Evolutionary conservation across 2,797 vertebrate species (phyloP).

Genomic region (Fistularia commersonii): DNA sequence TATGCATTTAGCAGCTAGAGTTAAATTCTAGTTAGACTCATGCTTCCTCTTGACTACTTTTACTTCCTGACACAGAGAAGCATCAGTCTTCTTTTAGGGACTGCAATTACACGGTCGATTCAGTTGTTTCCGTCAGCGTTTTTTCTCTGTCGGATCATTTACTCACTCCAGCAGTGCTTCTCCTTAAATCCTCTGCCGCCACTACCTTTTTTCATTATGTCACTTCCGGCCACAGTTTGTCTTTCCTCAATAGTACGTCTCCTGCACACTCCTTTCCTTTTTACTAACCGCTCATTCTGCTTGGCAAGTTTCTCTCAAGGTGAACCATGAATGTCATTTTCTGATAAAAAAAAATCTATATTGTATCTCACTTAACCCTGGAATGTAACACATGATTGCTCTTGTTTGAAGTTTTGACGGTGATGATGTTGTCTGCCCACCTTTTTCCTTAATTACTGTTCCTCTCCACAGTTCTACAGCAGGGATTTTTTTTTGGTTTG

Average conservation of each 20-base stretch:
- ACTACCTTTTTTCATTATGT: background rate
- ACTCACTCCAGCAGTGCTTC: background rate
- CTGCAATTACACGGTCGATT: too few species aligned
- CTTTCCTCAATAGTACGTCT: conserved; percentile 10
- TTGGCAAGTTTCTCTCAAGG: conserved; percentile 14
- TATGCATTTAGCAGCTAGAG: too few species aligned
- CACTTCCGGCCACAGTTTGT: conserved; percentile 6
- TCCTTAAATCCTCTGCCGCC: background rate
- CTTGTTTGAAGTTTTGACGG: too few species aligned
- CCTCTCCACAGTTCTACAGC: background rate
- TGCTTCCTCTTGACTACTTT: too few species aligned
- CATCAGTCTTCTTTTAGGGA: too few species aligned
- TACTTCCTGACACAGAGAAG: too few species aligned
- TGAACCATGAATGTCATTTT: conserved; percentile 4
- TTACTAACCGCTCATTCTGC: conserved; percentile 48
- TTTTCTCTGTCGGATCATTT: background rate
- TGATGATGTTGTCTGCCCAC: too few species aligned
- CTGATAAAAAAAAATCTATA: background rate
- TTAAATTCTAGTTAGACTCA: too few species aligned
- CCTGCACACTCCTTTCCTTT: conserved; percentile 15
- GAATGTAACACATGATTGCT: background rate
- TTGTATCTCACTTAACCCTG: background rate
- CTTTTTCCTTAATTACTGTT: background rate
- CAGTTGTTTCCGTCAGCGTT: too few species aligned
- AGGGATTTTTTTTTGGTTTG: background rate